phyloP scores from a whole-genome alignment of 2,113 vertebrate species.

The Peucedramus taeniatus region DNA sequence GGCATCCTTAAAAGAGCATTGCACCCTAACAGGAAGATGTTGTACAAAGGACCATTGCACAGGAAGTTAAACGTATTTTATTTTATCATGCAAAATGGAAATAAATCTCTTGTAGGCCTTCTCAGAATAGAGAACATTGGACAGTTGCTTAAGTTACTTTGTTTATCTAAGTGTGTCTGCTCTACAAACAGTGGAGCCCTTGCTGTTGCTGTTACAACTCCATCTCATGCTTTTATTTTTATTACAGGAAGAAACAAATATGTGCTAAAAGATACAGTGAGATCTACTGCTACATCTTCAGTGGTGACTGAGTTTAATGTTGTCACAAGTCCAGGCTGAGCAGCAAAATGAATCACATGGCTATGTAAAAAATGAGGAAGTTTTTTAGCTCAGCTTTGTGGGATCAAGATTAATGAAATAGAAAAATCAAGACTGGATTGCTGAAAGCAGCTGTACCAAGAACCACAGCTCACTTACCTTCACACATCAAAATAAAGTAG shows the following conservation, averaged over 20 bases:
- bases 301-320: neutral
- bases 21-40: neutral
- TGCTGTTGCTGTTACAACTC: neutral
- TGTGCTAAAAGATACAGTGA: neutral
- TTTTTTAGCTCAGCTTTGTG: neutral
- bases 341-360: neutral
- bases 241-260: neutral
- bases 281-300: neutral
- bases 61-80: neutral
- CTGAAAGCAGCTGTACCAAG: neutral
- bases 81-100: neutral
- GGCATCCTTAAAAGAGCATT: rapidly evolving
- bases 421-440: neutral
- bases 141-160: neutral
- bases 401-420: neutral
- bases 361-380: neutral
- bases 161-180: neutral
- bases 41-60: neutral
- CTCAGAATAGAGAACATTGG: neutral
- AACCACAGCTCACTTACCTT: neutral
- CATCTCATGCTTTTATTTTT: neutral
- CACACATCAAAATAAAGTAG: neutral
- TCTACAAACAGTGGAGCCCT: neutral
- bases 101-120: neutral
- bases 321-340: neutral